phyloP scores from a whole-genome alignment of 2,888 invertebrate species.

The Neoaliturus tenellus region DNA sequence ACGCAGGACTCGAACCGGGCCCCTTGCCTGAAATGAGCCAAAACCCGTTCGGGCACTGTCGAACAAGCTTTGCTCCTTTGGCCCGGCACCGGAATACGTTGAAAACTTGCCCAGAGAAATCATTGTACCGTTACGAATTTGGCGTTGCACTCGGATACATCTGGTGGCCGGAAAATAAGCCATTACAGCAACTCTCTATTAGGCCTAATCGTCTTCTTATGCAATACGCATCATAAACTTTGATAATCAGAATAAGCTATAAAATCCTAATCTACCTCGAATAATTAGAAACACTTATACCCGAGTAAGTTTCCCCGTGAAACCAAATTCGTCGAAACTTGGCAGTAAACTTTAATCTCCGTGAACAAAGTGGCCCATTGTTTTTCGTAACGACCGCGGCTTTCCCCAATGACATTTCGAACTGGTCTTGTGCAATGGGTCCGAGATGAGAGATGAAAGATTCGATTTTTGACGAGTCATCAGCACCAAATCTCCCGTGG shows the following conservation, averaged over 20 bases:
- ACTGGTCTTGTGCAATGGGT: background rate
- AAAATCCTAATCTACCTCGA: too few species aligned
- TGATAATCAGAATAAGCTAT: too few species aligned
- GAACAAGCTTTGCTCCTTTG: background rate
- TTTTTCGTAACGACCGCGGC: background rate
- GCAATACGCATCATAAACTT: too few species aligned
- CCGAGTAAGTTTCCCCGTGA: too few species aligned
- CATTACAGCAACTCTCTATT: too few species aligned
- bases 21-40: background rate
- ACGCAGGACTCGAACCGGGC: background rate
- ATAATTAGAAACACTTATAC: too few species aligned
- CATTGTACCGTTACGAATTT: background rate
- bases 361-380: background rate
- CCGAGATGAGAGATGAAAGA: background rate
- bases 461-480: background rate
- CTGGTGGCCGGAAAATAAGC: too few species aligned
- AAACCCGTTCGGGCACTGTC: background rate
- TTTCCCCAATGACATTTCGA: background rate
- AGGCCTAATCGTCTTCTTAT: too few species aligned
- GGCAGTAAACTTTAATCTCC: background rate
- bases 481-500: background rate
- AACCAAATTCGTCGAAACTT: too few species aligned
- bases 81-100: constrained; percentile 9
- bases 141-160: background rate
- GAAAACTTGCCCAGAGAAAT: constrained; percentile 4